phyloP scores from a whole-genome alignment of 2,888 invertebrate genomes.

The Bursaphelenchus okinawaensis region DNA sequence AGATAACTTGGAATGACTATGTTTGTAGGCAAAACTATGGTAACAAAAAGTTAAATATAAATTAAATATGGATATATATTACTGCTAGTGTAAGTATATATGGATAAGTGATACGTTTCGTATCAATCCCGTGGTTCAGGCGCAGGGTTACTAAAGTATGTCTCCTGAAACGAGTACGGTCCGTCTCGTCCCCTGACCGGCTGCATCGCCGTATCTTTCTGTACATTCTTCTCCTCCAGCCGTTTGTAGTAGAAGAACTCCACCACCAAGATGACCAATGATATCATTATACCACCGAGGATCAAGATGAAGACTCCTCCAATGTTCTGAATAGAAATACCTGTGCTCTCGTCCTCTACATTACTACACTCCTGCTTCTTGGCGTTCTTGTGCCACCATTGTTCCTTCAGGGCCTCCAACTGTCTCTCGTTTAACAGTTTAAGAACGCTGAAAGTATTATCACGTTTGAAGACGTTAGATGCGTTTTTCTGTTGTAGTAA shows the following conservation, averaged over 20 bases:
- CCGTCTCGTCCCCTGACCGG: neutral
- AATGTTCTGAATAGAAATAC: constrained; percentile 93
- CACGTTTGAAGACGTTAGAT: too few relatives aligned
- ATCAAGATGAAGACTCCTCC: constrained; percentile 97
- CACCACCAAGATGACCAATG: constrained; percentile 71
- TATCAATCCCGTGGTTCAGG: too few relatives aligned
- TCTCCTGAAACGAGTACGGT: neutral
- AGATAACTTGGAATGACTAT: too few relatives aligned
- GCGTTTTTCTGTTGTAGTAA: too few relatives aligned
- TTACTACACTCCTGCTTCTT: constrained; percentile 68
- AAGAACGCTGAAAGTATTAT: constrained; percentile 70
- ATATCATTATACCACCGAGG: constrained; percentile 66
- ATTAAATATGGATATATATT: too few relatives aligned
- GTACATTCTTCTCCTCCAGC: constrained; percentile 7
- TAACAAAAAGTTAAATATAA: too few relatives aligned
- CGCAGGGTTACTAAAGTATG: neutral
- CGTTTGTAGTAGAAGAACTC: constrained; percentile 67
- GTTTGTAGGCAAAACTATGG: too few relatives aligned
- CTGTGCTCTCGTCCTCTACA: constrained; percentile 79
- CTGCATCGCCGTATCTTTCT: neutral
- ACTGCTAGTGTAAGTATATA: too few relatives aligned
- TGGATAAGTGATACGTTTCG: too few relatives aligned
- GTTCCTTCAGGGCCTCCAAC: constrained; percentile 85
- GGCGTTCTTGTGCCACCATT: constrained; percentile 89
- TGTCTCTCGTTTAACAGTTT: constrained; percentile 84